Conservation (phyloP, 1,140 invertebrate species). For the Drosophila repleta region DNA sequence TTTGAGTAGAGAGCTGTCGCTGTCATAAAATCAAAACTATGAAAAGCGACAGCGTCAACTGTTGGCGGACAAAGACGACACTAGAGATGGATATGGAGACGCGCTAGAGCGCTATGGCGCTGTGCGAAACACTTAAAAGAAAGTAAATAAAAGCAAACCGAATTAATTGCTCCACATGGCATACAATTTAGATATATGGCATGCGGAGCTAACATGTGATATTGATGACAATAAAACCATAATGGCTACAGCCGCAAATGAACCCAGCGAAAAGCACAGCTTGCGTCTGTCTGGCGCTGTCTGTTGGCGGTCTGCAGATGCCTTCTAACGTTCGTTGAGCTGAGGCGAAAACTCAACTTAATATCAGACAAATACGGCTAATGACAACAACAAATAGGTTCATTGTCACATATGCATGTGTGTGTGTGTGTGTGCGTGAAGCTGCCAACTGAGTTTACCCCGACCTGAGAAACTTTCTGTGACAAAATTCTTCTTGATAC, state of each 20-base stretch:
- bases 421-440: conserved; percentile 19
- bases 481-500: conserved; percentile 22
- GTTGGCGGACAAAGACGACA: conserved; percentile 23
- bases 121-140: conserved; percentile 63
- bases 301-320: conserved; percentile 11
- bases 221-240: conserved; percentile 80
- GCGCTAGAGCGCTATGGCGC: not conserved
- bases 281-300: conserved; percentile 6
- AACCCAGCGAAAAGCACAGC: conserved; percentile 30
- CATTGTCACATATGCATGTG: conserved; percentile 37
- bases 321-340: conserved; percentile 21
- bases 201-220: conserved; percentile 61
- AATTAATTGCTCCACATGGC: conserved; percentile 75
- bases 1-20: conserved; percentile 68
- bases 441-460: conserved; percentile 26
- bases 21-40: conserved; percentile 77
- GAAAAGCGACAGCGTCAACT: conserved; percentile 54
- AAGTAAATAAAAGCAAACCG: conserved; percentile 68
- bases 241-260: conserved; percentile 53
- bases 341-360: conserved; percentile 76
- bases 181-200: conserved; percentile 41
- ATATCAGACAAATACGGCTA: conserved; percentile 76
- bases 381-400: conserved; percentile 71
- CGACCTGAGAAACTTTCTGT: conserved; percentile 54
- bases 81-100: conserved; percentile 20